Evolutionary conservation across 2,113 vertebrate genomes (phyloP).

Genomic region (Alectura lathami): DNA sequence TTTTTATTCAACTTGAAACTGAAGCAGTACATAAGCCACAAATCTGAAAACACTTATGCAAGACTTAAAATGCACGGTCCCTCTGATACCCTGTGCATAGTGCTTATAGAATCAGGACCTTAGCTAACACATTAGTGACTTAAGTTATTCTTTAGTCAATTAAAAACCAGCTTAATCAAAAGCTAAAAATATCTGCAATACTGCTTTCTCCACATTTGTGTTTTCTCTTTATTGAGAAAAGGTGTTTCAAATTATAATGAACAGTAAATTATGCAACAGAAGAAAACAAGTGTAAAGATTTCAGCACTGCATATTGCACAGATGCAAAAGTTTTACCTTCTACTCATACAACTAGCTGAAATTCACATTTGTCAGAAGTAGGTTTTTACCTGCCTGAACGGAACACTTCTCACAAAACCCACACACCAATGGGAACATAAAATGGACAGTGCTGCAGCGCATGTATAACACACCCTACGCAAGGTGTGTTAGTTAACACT

Average conservation of each 20-base stretch:
- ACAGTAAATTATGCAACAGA: constrained; percentile 12
- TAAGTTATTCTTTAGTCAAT: not conserved
- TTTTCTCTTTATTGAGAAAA: constrained; percentile 58
- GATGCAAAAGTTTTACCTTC: constrained; percentile 8
- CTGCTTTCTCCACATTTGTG: not conserved
- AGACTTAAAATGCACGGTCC: not conserved
- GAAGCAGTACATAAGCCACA: constrained; percentile 38
- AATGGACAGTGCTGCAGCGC: constrained; percentile 38
- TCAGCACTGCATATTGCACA: constrained; percentile 3
- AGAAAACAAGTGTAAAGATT: constrained; percentile 24
- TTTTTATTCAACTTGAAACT: constrained; percentile 44
- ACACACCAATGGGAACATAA: constrained; percentile 20
- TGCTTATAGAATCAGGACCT: constrained; percentile 15
- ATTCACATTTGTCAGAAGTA: constrained; percentile 50
- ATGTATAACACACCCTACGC: constrained; percentile 72
- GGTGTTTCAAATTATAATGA: constrained; percentile 14
- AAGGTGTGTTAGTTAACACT: constrained; percentile 70
- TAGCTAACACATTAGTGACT: not conserved
- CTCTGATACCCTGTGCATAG: not conserved
- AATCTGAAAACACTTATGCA: constrained; percentile 26
- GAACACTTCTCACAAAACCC: constrained; percentile 27
- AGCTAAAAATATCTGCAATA: constrained; percentile 7
- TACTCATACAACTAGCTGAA: not conserved
- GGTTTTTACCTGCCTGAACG: not conserved
- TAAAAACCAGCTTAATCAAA: constrained; percentile 14